These are phyloP conservation scores for Austrolebias charrua DNA, from an alignment of 2,797 vertebrate genomes.

Conservation along the genomic window DNA sequence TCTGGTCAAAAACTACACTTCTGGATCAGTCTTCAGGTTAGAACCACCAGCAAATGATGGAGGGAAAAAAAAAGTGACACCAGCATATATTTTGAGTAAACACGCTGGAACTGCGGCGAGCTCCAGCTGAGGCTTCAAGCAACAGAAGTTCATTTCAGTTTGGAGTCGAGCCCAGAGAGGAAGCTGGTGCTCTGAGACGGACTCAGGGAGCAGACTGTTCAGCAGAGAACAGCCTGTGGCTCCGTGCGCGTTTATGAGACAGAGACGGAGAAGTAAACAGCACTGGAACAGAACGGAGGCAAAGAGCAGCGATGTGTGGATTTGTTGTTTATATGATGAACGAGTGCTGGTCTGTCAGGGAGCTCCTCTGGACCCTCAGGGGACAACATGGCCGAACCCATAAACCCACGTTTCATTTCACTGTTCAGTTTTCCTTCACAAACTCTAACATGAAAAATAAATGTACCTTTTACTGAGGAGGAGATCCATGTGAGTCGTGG, in stretches of 20 bases:
- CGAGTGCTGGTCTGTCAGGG: constrained; percentile 15
- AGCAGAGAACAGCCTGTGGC: constrained; percentile 27
- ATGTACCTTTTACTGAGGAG: neutral
- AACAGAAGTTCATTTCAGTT: constrained; percentile 24
- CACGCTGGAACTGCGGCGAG: constrained; percentile 5
- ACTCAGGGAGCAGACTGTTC: constrained; percentile 21
- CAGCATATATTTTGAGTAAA: constrained; percentile 14
- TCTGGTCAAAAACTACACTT: constrained; percentile 22
- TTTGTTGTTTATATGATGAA: constrained; percentile 1
- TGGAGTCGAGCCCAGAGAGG: constrained; percentile 29
- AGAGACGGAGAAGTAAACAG: neutral
- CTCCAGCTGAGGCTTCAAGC: constrained; percentile 24
- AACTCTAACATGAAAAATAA: neutral
- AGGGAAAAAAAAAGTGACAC: constrained; percentile 7
- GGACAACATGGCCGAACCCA: constrained; percentile 8
- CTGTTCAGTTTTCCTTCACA: neutral
- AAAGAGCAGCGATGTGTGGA: constrained; percentile 8
- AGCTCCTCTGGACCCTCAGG: constrained; percentile 4
- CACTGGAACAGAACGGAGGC: constrained; percentile 7
- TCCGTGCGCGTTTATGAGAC: constrained; percentile 30
- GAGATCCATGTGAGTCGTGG: neutral
- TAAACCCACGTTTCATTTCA: neutral
- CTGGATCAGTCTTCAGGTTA: constrained; percentile 20
- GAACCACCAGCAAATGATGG: constrained; percentile 15
- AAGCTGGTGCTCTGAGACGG: constrained; percentile 35